Evolutionary conservation across 2,888 invertebrate species (phyloP), one percentile per base, ranked within the genome.

Genomic region (Ichneumon xanthorius): DNA sequence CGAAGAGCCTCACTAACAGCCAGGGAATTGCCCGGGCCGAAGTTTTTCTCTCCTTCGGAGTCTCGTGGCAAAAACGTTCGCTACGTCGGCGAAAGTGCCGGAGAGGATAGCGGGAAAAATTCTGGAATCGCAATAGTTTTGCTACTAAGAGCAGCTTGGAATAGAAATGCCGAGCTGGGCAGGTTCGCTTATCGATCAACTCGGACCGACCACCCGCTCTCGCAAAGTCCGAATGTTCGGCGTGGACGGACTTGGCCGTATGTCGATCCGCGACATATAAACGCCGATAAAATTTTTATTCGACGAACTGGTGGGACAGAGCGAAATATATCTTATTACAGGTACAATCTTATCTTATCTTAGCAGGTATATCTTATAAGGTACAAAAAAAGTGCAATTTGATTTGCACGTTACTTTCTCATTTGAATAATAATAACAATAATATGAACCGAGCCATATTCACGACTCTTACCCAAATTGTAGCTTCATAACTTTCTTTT

Each of bases 131-230:
- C 37, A 70, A 78, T 58, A 68, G 67, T 78, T 78, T 68, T 55
- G 78, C 37, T 40, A 50, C 78, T 26, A 45, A 68, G 65, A 72
- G 53, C 45, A 79, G 61, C 71, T 79, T 73, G 63, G 30, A 71
- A 65, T 33, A 63, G 63, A 63, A 63, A 33, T 33, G 30, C 33
- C 63, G 33, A 5, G 14, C 30, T 19, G 45, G 73, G 37, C 40
- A 75, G 30, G 33, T 63, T 63, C 63, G 81, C 63, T 63, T 80
- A 86, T 87, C 80, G 86, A 87, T 86, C 80, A 70, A 48, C 65
- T 65, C 76, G 48, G 30, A 61, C 53, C 77, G 48, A 50, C 70
- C 61, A 53, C 48, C 68, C 67, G 40, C 30, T 63, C 67, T 55
- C 55, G 50, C 48, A 77, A 71, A 82, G 72, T 81, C 75, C 79